Base-by-base conservation (phyloP, 2,888 invertebrate species). In the Lasioglossum zephyrum region DNA sequence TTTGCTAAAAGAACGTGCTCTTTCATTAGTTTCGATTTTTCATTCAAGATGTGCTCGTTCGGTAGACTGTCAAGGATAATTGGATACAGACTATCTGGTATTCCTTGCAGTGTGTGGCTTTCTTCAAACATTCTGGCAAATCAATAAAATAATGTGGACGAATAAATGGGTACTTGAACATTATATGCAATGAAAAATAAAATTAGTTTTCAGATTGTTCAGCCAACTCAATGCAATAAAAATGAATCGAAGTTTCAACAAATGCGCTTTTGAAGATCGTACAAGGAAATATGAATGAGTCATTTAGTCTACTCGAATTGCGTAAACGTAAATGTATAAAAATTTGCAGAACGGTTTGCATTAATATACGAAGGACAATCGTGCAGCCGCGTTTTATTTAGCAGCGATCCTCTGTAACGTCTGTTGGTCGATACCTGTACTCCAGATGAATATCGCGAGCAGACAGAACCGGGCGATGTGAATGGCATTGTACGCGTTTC, bases 401-500 rank as follows among this genome's bases (percentile, higher is more conserved):
- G 18, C 47, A n/a, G 57, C 57, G 44, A 79, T 77, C 41, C 22
- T 18, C 47, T 53, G 79, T 70, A 83, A 79, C 63, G 18, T 57
- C 6, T 39, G 66, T 81, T 79, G 83, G 63, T 66, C 79, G 79
- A 83, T 75, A 80, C 66, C 36, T 9, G 44, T 72, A 73, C 73
- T 79, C 73, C 22, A 66, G 87, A 85, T 47, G 79, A 82, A 70
- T 80, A 69, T 87, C 82, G 77, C 44, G 69, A 76, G 73, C 83
- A 83, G 84, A 83, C 85, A 77, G 73, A 31, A 31, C 66, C 77
- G 76, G 83, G 83, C 82, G 74, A 86, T 85, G 90, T 87, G 90
- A 90, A 90, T 89, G 84, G 89, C 87, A 92, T 89, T 90, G 89
- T 91, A 83, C 87, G 77, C 89, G 86, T 80, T 86, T 87, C 89